Percentiles rank a stretch among this genome's conserved stretches.
Evolutionary conservation across 2,113 vertebrate species (phyloP).

Genomic region (Epinephelus fuscoguttatus): DNA sequence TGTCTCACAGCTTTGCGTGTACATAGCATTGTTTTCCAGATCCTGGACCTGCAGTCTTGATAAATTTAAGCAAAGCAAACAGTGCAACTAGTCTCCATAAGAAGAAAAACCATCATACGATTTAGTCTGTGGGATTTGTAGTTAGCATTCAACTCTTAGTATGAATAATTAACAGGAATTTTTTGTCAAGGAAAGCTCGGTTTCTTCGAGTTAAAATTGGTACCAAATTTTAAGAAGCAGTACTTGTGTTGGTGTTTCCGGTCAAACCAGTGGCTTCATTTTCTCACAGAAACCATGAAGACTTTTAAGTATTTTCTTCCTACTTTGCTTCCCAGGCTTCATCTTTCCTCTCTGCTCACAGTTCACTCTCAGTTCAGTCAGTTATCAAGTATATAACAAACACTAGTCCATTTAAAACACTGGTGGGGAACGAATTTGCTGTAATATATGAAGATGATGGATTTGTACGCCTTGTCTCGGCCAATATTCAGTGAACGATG

Average conservation of each 20-base stretch:
- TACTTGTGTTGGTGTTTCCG: background rate
- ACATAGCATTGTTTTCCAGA: background rate
- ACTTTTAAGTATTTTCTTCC: background rate
- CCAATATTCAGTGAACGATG: constrained; percentile 30
- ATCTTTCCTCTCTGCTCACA: background rate
- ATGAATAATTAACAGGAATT: background rate
- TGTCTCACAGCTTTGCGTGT: background rate
- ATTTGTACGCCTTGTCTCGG: constrained; percentile 23
- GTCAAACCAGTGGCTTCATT: background rate
- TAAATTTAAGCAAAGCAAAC: background rate
- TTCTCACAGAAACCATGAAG: background rate
- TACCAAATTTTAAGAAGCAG: background rate
- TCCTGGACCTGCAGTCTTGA: background rate
- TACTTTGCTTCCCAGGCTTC: background rate
- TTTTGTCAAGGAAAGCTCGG: background rate
- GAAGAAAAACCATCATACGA: background rate
- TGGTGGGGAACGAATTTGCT: background rate
- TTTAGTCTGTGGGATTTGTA: background rate
- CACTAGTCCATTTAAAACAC: constrained; percentile 1
- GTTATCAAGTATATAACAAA: constrained; percentile 3
- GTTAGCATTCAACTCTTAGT: background rate
- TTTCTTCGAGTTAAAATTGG: background rate
- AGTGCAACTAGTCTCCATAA: background rate
- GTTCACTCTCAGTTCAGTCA: background rate
- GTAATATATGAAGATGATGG: constrained; percentile 9